Evolutionary conservation across 64 coral and sea anemone species (phyloP), one percentile per base, ranked within the genome.

Genomic region (Porites australiensis): DNA sequence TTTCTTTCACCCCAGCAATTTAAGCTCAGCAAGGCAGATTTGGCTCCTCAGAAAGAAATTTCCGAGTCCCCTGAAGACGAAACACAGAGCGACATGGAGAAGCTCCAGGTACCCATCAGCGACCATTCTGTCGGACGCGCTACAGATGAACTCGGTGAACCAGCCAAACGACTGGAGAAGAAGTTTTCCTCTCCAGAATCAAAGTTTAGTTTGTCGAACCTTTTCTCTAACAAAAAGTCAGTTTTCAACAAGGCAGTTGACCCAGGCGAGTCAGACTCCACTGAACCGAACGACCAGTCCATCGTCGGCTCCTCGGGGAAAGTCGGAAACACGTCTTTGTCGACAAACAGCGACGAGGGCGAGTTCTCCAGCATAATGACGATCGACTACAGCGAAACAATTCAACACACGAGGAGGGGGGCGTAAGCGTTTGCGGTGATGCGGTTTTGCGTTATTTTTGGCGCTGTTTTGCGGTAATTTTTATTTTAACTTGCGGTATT

Each of bases 321-420:
- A 62, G 58, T 61, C 55, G 44, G 44, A 27, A 21, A 6, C 22
- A 4, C 13, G 46, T 50, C 1, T n/a, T 8, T 77, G 74, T 5
- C 44, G 13, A 58, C 0, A 1, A 81, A 81, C 58, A 81, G 78
- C 15, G 57, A 81, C 23, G 23, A 81, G 27, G 78, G 78, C 54
- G 78, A 81, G 37, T 81, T 81, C 57, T 10, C 19, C 21, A 81
- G 78, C 57, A 58, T 81, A 58, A 81, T 62, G 27, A 61, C 4
- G 55, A 81, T 81, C 78, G 37, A 81, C 78, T 81, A 81, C 37
- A 60, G 62, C 51, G 22, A 21, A 9, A 8, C 19, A 1, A 13
- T n/a, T n/a, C n/a, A n/a, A n/a, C 54, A 44, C 13, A 58, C 6
- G n/a, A n/a, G n/a, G n/a, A n/a, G n/a, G n/a, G n/a, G n/a, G n/a